Percentiles rank a stretch among this genome's conserved stretches.
These are phyloP conservation scores for Anser cygnoides DNA, from an alignment of 2,113 vertebrate genomes.

Conservation along the genomic window DNA sequence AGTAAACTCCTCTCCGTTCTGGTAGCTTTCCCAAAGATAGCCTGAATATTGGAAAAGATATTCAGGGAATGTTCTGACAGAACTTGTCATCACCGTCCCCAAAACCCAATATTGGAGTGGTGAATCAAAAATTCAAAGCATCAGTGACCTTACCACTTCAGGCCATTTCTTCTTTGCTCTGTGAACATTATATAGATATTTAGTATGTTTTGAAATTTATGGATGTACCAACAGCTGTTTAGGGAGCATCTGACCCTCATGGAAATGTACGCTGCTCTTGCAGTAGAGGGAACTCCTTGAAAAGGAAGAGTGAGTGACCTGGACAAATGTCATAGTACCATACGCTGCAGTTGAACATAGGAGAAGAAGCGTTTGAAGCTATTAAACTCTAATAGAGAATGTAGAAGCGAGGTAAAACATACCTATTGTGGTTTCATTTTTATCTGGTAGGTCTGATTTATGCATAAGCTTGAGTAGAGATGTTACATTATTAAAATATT, in stretches of 20 bases:
- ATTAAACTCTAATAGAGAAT: neutral
- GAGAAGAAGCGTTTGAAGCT: neutral
- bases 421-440: neutral
- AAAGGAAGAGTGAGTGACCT: neutral
- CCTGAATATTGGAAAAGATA: neutral
- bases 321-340: neutral
- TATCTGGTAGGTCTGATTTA: neutral
- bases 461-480: neutral
- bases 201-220: neutral
- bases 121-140: neutral
- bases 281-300: neutral
- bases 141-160: neutral
- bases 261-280: neutral
- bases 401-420: neutral
- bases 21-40: neutral
- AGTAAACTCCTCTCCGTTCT: neutral
- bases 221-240: neutral
- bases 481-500: neutral
- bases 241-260: neutral
- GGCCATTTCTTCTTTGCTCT: neutral
- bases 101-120: rapidly evolving
- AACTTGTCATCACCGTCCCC: neutral
- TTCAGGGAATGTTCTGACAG: too few relatives aligned
- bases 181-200: neutral
- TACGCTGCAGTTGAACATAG: neutral